These are phyloP conservation scores for Neolamprologus sp. DNA, from an alignment of 2,113 vertebrate species.

Conservation along the genomic window DNA sequence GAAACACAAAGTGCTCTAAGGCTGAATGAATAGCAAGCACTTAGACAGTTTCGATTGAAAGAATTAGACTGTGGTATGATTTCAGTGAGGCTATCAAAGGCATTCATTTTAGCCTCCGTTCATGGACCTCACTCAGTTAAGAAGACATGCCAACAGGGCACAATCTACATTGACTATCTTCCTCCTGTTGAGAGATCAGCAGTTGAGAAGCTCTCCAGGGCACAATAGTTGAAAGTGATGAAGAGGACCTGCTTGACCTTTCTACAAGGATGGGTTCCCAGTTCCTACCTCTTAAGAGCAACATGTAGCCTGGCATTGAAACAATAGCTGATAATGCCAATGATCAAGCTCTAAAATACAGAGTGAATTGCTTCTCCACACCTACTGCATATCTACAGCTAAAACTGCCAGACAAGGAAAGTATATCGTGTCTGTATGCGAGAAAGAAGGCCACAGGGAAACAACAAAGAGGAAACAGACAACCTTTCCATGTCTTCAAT, in stretches of 20 bases:
- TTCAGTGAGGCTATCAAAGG: not conserved
- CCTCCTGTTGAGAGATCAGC: not conserved
- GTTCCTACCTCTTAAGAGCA: not conserved
- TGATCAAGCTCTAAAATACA: slow-evolving; percentile 3
- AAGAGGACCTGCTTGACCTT: not conserved
- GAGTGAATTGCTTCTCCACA: slow-evolving; percentile 12
- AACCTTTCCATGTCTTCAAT: not conserved
- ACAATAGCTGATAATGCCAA: not conserved
- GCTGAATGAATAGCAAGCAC: not conserved
- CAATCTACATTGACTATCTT: not conserved
- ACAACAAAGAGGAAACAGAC: not conserved
- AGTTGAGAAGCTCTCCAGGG: not conserved
- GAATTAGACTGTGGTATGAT: not conserved
- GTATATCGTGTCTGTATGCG: not conserved
- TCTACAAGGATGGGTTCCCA: slow-evolving; percentile 7
- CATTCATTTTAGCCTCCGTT: not conserved
- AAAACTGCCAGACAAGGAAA: not conserved
- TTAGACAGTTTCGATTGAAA: not conserved
- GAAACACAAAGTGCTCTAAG: not conserved
- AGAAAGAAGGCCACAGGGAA: not conserved
- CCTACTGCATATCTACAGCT: not conserved
- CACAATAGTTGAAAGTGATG: not conserved
- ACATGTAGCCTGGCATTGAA: not conserved
- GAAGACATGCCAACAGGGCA: not conserved
- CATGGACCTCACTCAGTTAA: not conserved